Evolutionary conservation across 2,888 invertebrate species (phyloP), one percentile per base, ranked within the genome.

Genomic region (Sinotaia quadrata): DNA sequence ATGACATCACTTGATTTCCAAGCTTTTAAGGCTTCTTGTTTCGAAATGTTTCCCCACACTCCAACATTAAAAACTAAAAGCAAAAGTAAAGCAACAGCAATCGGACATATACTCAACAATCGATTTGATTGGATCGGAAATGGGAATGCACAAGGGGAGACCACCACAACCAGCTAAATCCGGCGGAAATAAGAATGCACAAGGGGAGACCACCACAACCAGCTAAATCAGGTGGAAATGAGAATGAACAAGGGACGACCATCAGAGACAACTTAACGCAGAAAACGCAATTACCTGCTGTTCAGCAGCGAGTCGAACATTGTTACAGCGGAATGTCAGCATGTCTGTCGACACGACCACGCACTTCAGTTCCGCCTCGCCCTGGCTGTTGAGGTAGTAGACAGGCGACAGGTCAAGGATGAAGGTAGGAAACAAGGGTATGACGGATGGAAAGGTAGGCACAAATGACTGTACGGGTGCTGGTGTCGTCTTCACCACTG

Each of bases 271-370:
- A 21, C 7, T 34, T n/a, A n/a, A n/a, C n/a, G n/a, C n/a, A n/a
- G n/a, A n/a, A n/a, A n/a, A n/a, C n/a, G 31, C 27, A 62, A 36
- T 37, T 44, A 54, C 67, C 69, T 36, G 69, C 2, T 65, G 27
- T 8, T 68, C 49, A 29, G 37, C 21, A 2, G 4, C 21, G 36
- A 73, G 49, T 33, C 73, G 65, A 10, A 27, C 21, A 10, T 51
- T 51, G 29, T 68, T 70, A 36, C 73, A 73, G 7, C 65, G 47
- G 33, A 62, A 51, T 33, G 67, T 67, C 18, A 73, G 36, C 27
- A 49, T 44, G 27, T 59, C 54, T n/a, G 73, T 66, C 3, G 62
- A 54, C 5, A 62, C 54, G 8, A 56, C 68, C n/a, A 52, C 51
- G 62, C 68, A 71, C 18, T 57, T 27, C 24, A 73, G 44, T 12